Conservation (phyloP, 2,888 invertebrate species). For the Eupelmus urozonus region DNA sequence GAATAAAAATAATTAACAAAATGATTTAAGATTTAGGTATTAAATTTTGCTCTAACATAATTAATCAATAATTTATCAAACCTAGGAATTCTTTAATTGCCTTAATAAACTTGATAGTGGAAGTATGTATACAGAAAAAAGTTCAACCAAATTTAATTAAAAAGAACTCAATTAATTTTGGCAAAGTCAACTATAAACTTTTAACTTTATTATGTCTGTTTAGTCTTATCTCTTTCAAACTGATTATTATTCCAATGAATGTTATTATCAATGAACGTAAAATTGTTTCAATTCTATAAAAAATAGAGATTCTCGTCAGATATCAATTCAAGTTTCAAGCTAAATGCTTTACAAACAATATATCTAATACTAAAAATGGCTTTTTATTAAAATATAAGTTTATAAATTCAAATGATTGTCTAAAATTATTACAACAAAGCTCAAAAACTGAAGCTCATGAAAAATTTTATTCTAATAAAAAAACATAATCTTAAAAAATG, state of each 20-base stretch:
- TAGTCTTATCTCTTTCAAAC: neutral
- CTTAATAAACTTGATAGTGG: conserved; percentile 31
- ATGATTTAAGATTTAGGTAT: neutral
- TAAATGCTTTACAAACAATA: neutral
- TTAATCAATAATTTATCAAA: neutral
- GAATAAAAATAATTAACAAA: too few species aligned
- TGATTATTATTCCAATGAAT: conserved; percentile 1
- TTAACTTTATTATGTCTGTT: neutral
- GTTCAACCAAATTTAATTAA: conserved; percentile 59
- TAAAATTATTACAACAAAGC: too few species aligned
- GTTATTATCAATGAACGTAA: neutral
- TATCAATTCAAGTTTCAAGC: too few species aligned
- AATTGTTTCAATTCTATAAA: too few species aligned
- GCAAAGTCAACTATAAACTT: neutral
- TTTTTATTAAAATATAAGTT: too few species aligned
- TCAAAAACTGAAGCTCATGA: too few species aligned
- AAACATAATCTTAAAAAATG: too few species aligned
- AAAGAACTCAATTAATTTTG: conserved; percentile 43
- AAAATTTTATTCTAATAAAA: too few species aligned
- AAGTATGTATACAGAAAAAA: conserved; percentile 48
- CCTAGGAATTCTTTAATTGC: conserved; percentile 43
- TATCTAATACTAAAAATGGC: too few species aligned
- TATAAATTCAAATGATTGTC: too few species aligned
- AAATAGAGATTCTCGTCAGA: too few species aligned
- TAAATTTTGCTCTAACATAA: conserved; percentile 1